Base-by-base conservation (phyloP, 2,797 vertebrate genomes). In the Bradypus variegatus region DNA sequence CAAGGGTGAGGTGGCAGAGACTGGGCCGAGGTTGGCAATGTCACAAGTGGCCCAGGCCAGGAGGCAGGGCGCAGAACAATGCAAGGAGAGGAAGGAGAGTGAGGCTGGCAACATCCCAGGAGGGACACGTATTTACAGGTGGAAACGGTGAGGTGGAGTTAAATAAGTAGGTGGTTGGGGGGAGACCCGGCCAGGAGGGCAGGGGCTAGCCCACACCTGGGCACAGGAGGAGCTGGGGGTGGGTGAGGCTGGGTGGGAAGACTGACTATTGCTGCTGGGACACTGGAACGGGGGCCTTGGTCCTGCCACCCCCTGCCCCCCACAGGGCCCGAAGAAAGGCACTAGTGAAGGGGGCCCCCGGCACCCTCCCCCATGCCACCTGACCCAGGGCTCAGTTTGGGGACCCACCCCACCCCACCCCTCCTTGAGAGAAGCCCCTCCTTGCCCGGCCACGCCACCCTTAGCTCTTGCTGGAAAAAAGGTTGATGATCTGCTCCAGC, bases 401-500 rank as follows among this genome's bases (percentile, higher is more conserved):
- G 62, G 78, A 64, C 67, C 81, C 80, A 53, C 60, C 64, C 73
- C 23, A 41, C n/a, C 4, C 27, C 75, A 36, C 64, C 69, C 45
- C 2, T 67, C 25, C 41, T 58, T 7, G 33, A 19, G n/a, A 77
- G 79, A 38, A 67, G 72, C 55, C 91, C 92, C 88, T 94, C 90
- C 88, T 70, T 90, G 78, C 77, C 80, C 55, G 2, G 76, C 31
- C 55, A 8, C 12, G 5, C 79, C 38, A 21, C 50, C 83, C 97
- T 98, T 97, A 98, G 98, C 98, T 98, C 97, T 98, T 98, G 94
- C 98, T 98, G 53, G 98, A 98, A 97, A 98, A 98, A 95, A 98
- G 97, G 97, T 98, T 98, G 97, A 98, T 98, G 98, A 98, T 98
- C 98, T 99, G 98, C 93, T 99, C 98, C 97, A 98, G 97, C 97